These are phyloP conservation scores for Hymenochirus boettgeri DNA, from an alignment of 2,113 vertebrate species.

Conservation along the genomic window DNA sequence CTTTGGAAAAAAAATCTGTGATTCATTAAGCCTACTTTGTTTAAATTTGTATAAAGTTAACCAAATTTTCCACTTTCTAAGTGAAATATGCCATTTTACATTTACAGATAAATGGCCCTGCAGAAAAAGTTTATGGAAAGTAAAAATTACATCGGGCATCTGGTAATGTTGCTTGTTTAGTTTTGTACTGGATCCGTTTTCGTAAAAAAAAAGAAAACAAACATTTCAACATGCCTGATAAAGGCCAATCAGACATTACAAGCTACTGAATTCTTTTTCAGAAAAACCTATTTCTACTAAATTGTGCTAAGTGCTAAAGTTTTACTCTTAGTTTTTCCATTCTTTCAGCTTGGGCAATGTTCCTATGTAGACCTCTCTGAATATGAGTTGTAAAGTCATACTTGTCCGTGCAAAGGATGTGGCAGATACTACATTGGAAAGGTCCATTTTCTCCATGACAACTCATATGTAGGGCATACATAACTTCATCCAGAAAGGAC, in stretches of 20 bases:
- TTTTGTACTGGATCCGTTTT: too few relatives aligned
- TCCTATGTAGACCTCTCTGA: conserved; percentile 95
- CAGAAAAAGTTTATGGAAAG: too few relatives aligned
- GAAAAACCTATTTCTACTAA: conserved; percentile 81
- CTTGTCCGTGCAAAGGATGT: conserved; percentile 89
- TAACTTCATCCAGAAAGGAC: conserved; percentile 98
- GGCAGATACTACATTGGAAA: conserved; percentile 97
- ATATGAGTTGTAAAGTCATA: conserved; percentile 99
- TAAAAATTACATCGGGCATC: too few relatives aligned
- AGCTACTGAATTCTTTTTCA: conserved; percentile 82
- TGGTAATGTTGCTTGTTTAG: too few relatives aligned
- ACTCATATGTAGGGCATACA: conserved; percentile 99
- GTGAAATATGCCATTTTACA: too few relatives aligned
- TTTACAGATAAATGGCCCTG: too few relatives aligned
- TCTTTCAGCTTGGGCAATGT: conserved; percentile 80
- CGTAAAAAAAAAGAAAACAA: neutral
- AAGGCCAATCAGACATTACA: conserved; percentile 80
- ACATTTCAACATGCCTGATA: conserved; percentile 52
- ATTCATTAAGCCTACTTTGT: too few relatives aligned
- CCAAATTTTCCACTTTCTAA: too few relatives aligned
- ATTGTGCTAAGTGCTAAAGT: conserved; percentile 85
- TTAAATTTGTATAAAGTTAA: too few relatives aligned
- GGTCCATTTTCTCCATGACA: conserved; percentile 96
- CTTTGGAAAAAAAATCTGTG: too few relatives aligned
- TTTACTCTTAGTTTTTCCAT: conserved; percentile 80